Evolutionary conservation across 2,113 vertebrate species (phyloP).

Genomic region (Chrysochloris asiatica): DNA sequence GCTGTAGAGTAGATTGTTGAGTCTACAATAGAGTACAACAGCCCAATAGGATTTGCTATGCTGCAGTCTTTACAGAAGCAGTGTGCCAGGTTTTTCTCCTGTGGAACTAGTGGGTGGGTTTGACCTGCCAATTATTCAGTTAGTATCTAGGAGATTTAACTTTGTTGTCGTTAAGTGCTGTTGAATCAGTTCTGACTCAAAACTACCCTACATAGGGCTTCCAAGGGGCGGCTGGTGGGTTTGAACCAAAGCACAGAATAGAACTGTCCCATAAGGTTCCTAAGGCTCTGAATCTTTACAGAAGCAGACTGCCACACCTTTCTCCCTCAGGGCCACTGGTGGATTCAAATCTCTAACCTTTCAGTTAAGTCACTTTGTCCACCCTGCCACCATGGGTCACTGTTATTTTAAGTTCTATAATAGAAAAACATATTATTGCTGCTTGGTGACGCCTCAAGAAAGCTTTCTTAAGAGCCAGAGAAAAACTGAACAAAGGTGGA

Average conservation of each 20-base stretch:
- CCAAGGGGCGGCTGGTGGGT: no score
- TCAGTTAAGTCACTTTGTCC: neutral
- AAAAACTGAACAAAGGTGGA: neutral
- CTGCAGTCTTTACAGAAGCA: neutral
- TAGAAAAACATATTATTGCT: neutral
- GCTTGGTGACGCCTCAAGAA: neutral
- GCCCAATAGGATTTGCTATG: neutral
- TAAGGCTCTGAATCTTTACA: neutral
- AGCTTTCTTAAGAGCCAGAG: slow-evolving; percentile 1
- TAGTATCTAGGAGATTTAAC: neutral
- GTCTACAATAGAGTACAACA: neutral
- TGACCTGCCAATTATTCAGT: neutral
- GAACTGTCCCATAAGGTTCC: neutral
- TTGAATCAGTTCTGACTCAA: no score
- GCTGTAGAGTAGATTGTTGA: neutral
- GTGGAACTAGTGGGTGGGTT: neutral
- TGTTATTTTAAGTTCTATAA: neutral
- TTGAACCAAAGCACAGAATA: neutral
- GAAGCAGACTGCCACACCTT: neutral
- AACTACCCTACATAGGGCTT: no score
- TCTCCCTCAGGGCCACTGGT: neutral
- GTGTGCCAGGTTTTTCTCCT: neutral
- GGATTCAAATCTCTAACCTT: neutral
- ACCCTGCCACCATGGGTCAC: neutral
- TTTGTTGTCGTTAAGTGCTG: neutral